Base-by-base conservation (phyloP, 2,888 invertebrate genomes). In the Melangyna quadrimaculata region DNA sequence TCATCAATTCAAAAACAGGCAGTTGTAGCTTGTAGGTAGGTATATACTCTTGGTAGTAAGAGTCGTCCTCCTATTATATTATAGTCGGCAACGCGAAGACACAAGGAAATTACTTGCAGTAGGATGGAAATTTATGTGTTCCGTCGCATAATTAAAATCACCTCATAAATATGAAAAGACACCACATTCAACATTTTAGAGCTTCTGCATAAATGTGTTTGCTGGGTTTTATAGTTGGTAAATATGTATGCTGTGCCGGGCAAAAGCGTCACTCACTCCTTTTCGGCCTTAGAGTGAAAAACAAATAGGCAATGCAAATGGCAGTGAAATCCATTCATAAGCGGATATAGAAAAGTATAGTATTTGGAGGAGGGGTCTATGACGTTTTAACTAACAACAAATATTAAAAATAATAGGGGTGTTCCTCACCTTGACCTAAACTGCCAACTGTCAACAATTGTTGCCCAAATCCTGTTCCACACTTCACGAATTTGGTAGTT, bases 81-180 rank as follows among this genome's bases (percentile, higher is more conserved):
- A 45, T 19, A 45, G 45, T 19, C 19, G 19, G 10, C 19, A 35
- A 57, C 7, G 35, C 35, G 72, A 86, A 72, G 80, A 77, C 73
- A 73, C 78, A 35, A 73, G 77, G 81, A 86, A 86, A 86, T 86
- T 81, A 81, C 77, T 81, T 73, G 77, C 77, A 70, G 59, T 59
- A 59, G 59, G 35, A 59, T 77, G 70, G 45, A 81, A 86, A 86
- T 86, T 86, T 81, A 86, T 86, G 86, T 86, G 73, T 78, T 78
- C 77, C 78, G 77, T 81, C 81, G 81, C 81, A 86, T 86, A 86
- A 86, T 86, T 86, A 86, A 81, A 81, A 86, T 81, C 86, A 86
- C 86, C 81, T 81, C 81, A 86, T 86, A 86, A 86, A 86, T 81
- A 86, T 81, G 51, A 74, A 86, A 72, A 78, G 63, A 81, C 77